These are phyloP conservation scores for Rynchops niger DNA, from an alignment of 2,113 vertebrate species.

Conservation along the genomic window DNA sequence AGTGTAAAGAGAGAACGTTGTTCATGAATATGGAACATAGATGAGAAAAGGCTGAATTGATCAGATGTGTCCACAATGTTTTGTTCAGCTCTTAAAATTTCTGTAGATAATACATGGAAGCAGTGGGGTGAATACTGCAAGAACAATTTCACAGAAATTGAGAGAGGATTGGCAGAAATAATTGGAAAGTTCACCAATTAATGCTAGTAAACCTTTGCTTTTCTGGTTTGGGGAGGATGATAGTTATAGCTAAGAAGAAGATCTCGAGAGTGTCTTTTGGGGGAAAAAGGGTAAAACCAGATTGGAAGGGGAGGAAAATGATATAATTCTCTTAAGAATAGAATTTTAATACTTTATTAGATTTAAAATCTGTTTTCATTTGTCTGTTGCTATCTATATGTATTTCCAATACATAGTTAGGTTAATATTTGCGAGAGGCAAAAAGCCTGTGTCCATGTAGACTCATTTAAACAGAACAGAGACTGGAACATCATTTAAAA, in stretches of 20 bases:
- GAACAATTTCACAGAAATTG: neutral
- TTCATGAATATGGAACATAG: neutral
- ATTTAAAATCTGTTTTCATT: neutral
- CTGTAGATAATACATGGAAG: neutral
- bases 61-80: neutral
- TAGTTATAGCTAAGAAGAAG: neutral
- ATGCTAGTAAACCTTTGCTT: neutral
- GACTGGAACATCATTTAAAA: neutral
- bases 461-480: neutral
- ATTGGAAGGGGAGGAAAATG: neutral
- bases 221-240: neutral
- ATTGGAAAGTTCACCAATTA: neutral
- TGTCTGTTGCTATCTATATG: neutral
- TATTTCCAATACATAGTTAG: neutral
- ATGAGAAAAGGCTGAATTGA: neutral
- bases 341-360: neutral
- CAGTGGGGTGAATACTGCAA: neutral
- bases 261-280: neutral
- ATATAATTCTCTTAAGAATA: neutral
- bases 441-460: neutral
- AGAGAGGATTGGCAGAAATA: neutral
- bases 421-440: neutral
- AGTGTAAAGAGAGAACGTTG: neutral
- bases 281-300: neutral
- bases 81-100: neutral